Base-by-base conservation (phyloP, 2,888 invertebrate genomes). In the Beris morrisii region DNA sequence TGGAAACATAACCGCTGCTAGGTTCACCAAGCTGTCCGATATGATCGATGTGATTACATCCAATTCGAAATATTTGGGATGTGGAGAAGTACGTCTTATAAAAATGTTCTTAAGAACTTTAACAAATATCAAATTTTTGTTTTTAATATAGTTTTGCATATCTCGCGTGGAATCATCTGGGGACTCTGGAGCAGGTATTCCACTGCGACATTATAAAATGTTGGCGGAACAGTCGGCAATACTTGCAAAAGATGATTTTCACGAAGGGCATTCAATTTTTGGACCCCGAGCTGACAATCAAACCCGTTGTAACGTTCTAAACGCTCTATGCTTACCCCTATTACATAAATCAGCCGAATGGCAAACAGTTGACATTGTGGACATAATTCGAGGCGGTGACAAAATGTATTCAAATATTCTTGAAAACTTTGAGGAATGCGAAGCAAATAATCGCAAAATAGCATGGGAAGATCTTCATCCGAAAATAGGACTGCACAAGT, bases 151-250 rank as follows among this genome's bases (percentile, higher is more conserved):
- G 44, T 58, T 38, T 50, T 66, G 46, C 38, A 64, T 64, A 9
- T 13, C 46, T 5, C 30, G 58, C 22, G 46, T 66, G 7, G 45
- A 43, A 28, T 6, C 67, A 52, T 66, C 66, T 7, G 50, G 65
- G n/a, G 66, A 55, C 3, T 57, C 65, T 2, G 69, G 78, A 0
- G 73, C 77, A 2, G 77, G 75, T 63, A 82, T 83, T 0, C 80
- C 83, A 0, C 66, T 83, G 5, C 74, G 80, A 48, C 74, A 79
- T 66, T 85, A 81, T 72, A 73, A 70, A 1, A 76, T 74, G 22
- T 65, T 83, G 4, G 75, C 76, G 5, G 78, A 79, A 0, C 75
- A 73, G 32, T 75, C 78, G 0, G 84, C 82, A 3, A 82, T 82
- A 5, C 67, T 82, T 44, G 68, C 77, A 6, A 73, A 79, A 2